Evolutionary conservation across 2,797 vertebrate species (phyloP), one percentile per base, ranked within the genome.

Genomic region (Trachops cirrhosus): DNA sequence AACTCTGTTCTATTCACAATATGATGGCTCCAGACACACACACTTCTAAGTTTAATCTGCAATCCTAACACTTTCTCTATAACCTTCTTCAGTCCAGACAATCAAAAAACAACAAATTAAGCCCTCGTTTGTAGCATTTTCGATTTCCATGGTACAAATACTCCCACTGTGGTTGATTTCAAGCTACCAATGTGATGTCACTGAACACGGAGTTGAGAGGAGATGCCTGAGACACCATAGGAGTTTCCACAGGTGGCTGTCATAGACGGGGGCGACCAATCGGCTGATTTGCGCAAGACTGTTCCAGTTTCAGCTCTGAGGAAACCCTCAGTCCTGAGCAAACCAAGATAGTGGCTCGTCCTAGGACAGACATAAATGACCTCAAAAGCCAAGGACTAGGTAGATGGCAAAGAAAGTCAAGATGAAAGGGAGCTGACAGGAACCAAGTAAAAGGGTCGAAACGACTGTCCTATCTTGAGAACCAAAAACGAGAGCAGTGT

Each of bases 311-410:
- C 41, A 75, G 77, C 50, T 54, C 37, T 77, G 48, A 92, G 67
- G 62, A 90, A 68, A 59, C 19, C 26, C 59, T 62, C 12, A 12
- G 59, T 62, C 26, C 59, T 62, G 59, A 62, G 59, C 59, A 62
- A 29, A 82, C 39, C 5, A 3, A 64, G 32, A 44, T 1, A 75
- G 57, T 3, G 52, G 79, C 32, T 2, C 21, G 26, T 34, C 46
- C 46, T 68, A 2, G 6, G 41, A 90, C 2, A 62, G 54, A 74
- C 14, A 88, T 5, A 70, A 59, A 54, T 15, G 83, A 87, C 11
- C 44, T 79, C 59, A n/a, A 67, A 84, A 19, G n/a, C 89, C 75
- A 62, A 44, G 50, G 70, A 86, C 41, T 37, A 21, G 54, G 82
- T 39, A 57, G 22, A 21, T 41, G 50, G 62, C 74, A 64, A 86